Conservation (phyloP, 1,140 invertebrate species). For the Condylostylus longicornis region DNA sequence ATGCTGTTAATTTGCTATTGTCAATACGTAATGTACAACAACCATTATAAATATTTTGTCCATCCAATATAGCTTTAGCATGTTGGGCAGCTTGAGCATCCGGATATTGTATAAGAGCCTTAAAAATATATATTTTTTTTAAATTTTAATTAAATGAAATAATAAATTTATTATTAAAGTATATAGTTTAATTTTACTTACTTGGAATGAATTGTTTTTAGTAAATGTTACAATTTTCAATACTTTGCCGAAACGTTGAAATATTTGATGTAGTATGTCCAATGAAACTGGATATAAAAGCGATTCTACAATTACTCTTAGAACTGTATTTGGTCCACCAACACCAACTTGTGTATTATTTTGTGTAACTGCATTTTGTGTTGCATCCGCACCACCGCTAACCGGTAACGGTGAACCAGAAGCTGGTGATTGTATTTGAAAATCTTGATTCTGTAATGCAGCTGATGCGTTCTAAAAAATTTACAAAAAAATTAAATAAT, state of each 20-base stretch:
- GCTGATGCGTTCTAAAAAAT: slow-evolving; percentile 48
- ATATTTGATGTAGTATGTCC: slow-evolving; percentile 93
- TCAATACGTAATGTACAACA: slow-evolving; percentile 99
- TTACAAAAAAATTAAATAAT: slow-evolving; percentile 16
- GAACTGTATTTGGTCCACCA: slow-evolving; percentile 87
- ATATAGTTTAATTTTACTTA: too few species aligned
- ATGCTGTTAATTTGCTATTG: slow-evolving; percentile 91
- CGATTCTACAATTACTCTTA: slow-evolving; percentile 95
- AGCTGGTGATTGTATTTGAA: slow-evolving; percentile 29
- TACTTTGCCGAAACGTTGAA: slow-evolving; percentile 94
- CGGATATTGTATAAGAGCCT: slow-evolving; percentile 96
- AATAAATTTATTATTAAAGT: neutral
- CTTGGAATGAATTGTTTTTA: slow-evolving; percentile 94
- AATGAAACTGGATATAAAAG: slow-evolving; percentile 96
- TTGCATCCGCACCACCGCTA: slow-evolving; percentile 15
- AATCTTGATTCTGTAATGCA: slow-evolving; percentile 15
- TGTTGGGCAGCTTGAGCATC: slow-evolving; percentile 91
- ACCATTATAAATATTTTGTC: slow-evolving; percentile 97
- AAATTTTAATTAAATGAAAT: neutral
- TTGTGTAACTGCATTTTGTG: slow-evolving; percentile 21
- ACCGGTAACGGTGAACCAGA: slow-evolving; percentile 30
- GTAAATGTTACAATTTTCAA: slow-evolving; percentile 99
- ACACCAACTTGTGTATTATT: slow-evolving; percentile 38
- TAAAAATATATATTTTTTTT: neutral
- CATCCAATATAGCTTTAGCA: slow-evolving; percentile 88